Conservation (phyloP, 2,113 vertebrate species). For the Columba livia region DNA sequence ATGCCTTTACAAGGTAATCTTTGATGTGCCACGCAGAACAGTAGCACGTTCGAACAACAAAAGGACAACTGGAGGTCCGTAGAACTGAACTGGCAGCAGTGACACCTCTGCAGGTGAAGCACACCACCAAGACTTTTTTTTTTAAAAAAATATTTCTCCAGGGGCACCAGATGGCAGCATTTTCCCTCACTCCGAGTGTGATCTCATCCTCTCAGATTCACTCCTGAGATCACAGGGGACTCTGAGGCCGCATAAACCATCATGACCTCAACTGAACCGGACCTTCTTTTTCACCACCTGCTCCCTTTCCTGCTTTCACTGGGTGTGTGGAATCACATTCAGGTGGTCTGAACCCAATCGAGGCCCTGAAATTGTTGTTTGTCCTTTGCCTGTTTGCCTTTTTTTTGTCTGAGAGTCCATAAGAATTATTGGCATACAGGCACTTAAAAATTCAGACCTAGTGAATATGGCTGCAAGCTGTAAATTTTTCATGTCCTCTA, state of each 20-base stretch:
- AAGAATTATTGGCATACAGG: background rate
- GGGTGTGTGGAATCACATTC: background rate
- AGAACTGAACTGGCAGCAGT: background rate
- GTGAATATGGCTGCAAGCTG: background rate
- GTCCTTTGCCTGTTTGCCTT: background rate
- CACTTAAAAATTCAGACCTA: background rate
- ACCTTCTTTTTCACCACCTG: background rate
- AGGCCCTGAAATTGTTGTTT: background rate
- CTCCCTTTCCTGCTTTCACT: background rate
- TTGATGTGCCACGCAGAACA: background rate
- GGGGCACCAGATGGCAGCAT: constrained; percentile 66
- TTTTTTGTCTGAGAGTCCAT: background rate
- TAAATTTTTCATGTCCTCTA: background rate
- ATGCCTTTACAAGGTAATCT: background rate
- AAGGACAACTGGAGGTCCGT: background rate
- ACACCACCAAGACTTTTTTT: background rate
- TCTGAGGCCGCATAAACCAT: background rate
- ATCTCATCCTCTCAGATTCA: constrained; percentile 19
- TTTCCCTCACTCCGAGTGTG: background rate
- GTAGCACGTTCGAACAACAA: background rate
- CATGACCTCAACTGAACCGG: background rate
- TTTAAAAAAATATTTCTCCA: background rate
- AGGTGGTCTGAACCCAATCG: background rate
- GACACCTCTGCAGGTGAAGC: background rate
- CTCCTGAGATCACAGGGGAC: background rate